Conservation (phyloP, 1,140 invertebrate genomes). For the Hylaeus anthracinus region DNA sequence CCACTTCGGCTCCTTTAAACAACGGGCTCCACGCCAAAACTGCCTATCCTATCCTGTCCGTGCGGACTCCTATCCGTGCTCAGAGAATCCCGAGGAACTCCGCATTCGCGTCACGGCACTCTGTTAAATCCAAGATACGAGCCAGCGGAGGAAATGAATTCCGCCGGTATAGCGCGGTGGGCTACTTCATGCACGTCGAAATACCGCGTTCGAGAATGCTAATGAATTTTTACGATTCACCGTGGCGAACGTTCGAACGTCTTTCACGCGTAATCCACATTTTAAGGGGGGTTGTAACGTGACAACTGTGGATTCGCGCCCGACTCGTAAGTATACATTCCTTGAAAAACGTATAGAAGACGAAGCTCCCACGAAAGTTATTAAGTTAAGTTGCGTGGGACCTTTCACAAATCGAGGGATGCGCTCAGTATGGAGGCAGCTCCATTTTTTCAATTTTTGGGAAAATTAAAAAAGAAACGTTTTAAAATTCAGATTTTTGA, state of each 20-base stretch:
- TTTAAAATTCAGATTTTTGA: too few species aligned
- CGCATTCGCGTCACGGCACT: conserved; percentile 55
- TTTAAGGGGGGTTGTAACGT: too few species aligned
- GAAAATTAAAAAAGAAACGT: too few species aligned
- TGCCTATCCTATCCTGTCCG: conserved; percentile 44
- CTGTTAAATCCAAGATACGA: conserved; percentile 61
- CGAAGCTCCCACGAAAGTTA: too few species aligned
- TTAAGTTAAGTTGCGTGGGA: too few species aligned
- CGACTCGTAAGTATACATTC: too few species aligned
- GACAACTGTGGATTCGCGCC: too few species aligned
- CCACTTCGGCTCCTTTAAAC: conserved; percentile 56
- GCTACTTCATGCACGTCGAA: conserved; percentile 15
- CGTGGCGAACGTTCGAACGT: neutral
- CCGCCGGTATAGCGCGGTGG: conserved; percentile 33
- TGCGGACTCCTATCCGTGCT: neutral
- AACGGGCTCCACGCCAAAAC: conserved; percentile 57
- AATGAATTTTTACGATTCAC: conserved; percentile 39
- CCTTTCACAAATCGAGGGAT: too few species aligned
- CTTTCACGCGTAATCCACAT: neutral
- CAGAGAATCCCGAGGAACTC: conserved; percentile 14
- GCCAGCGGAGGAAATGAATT: conserved; percentile 55
- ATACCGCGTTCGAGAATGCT: neutral
- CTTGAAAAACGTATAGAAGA: too few species aligned
- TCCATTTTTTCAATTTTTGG: too few species aligned
- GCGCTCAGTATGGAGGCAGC: too few species aligned